A percentile compares a stretch with the other conserved stretches of the same genome.
Conservation (phyloP, 2,888 invertebrate species). For the Dryococelus australis region DNA sequence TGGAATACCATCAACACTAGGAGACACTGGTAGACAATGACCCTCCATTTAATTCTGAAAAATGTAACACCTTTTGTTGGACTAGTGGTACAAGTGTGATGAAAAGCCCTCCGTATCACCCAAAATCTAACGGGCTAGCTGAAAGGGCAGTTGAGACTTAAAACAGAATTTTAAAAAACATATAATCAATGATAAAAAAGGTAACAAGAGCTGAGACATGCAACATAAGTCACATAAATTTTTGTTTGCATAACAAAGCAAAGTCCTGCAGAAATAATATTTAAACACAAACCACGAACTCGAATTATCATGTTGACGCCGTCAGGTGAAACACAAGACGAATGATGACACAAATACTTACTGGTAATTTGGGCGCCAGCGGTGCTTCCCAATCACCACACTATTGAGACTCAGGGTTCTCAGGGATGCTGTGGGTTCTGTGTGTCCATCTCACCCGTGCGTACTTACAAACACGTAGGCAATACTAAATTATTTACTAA, state of each 20-base stretch:
- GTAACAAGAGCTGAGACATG: background rate
- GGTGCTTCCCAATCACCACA: no score
- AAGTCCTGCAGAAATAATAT: constrained; percentile 22
- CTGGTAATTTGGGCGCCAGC: no score
- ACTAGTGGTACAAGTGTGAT: background rate
- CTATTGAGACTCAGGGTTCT: no score
- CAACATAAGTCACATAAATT: constrained; percentile 16
- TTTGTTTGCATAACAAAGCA: constrained; percentile 12
- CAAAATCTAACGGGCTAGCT: background rate
- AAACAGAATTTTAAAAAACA: constrained; percentile 16
- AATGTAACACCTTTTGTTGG: background rate
- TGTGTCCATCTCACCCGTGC: no score
- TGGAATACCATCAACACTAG: background rate
- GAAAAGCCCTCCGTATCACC: background rate
- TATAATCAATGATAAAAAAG: background rate
- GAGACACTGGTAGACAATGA: background rate
- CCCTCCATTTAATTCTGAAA: background rate
- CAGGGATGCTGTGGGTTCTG: no score
- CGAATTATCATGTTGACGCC: background rate
- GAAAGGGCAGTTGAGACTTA: background rate
- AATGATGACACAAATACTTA: no score
- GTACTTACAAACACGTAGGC: no score
- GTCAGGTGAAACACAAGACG: no score
- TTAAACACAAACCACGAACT: constrained; percentile 8
- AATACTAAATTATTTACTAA: no score